Conservation (phyloP, 2,797 vertebrate species). For the Eulemur mongoz region DNA sequence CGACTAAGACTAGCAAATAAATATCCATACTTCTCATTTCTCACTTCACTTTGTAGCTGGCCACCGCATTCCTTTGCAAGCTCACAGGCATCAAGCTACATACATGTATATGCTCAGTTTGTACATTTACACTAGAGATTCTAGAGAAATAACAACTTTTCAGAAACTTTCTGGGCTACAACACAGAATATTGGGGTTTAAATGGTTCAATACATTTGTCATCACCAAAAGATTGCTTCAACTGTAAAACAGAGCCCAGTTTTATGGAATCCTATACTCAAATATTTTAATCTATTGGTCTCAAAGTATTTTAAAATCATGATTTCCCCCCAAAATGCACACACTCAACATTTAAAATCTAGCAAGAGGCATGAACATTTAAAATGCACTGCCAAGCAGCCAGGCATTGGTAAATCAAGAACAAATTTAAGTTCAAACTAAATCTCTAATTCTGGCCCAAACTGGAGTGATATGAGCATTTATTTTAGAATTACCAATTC, state of each 20-base stretch:
- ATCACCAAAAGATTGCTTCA: neutral
- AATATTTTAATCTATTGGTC: neutral
- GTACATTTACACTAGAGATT: neutral
- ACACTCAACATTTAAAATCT: neutral
- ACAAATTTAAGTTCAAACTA: conserved; percentile 20
- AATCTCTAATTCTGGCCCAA: neutral
- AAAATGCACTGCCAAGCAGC: neutral
- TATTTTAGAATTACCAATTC: neutral
- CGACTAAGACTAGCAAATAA: neutral
- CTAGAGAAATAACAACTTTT: neutral
- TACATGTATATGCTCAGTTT: neutral
- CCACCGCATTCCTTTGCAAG: neutral
- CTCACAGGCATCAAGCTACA: neutral
- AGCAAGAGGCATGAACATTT: neutral
- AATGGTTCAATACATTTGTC: neutral
- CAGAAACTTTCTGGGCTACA: neutral
- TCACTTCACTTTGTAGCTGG: neutral
- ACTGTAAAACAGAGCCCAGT: neutral
- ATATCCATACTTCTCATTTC: neutral
- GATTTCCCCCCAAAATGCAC: conserved; percentile 18
- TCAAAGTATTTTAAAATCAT: conserved; percentile 14
- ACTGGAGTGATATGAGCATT: neutral
- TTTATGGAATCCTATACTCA: neutral
- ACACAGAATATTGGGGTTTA: neutral
- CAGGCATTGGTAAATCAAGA: neutral